Evolutionary conservation across 2,797 vertebrate genomes (phyloP).

Genomic region (Echeneis naucrates): DNA sequence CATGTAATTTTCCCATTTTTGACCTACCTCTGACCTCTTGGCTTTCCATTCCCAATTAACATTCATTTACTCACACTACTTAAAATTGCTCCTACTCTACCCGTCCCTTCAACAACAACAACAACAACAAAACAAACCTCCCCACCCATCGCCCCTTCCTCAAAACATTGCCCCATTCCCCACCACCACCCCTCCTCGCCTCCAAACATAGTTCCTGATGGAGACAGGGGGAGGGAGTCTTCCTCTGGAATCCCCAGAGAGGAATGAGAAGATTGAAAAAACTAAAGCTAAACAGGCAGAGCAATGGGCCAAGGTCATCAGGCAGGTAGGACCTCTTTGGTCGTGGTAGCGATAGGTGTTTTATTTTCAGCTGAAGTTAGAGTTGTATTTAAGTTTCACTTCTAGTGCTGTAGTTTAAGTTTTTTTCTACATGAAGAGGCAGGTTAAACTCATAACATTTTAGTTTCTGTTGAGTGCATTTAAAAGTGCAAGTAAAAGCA

Average conservation of each 20-base stretch:
- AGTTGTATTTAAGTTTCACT: slow-evolving; percentile 18
- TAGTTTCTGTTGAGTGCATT: slow-evolving; percentile 24
- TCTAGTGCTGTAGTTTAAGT: slow-evolving; percentile 8
- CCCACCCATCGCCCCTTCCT: slow-evolving; percentile 36
- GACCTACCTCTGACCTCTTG: slow-evolving; percentile 63
- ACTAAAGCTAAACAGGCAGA: slow-evolving; percentile 92
- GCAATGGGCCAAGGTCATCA: slow-evolving; percentile 95
- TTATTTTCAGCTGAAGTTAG: slow-evolving; percentile 31
- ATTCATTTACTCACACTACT: slow-evolving; percentile 59
- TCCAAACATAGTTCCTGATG: slow-evolving; percentile 91
- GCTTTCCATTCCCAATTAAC: slow-evolving; percentile 72
- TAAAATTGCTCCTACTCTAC: slow-evolving; percentile 59
- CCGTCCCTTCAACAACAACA: slow-evolving; percentile 38
- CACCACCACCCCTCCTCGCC: slow-evolving; percentile 67
- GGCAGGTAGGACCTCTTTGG: slow-evolving; percentile 91
- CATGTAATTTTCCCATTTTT: slow-evolving; percentile 69
- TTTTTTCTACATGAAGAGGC: slow-evolving; percentile 20
- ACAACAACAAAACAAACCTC: slow-evolving; percentile 12
- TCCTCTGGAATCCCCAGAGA: slow-evolving; percentile 88
- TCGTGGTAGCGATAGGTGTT: slow-evolving; percentile 52
- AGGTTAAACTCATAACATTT: slow-evolving; percentile 9
- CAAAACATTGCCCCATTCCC: slow-evolving; percentile 64
- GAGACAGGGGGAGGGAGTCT: slow-evolving; percentile 88
- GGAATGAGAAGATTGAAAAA: slow-evolving; percentile 88
- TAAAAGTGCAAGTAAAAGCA: not conserved